Base-by-base conservation (phyloP, 2,888 invertebrate species). In the Scelioninae gen. 2 region DNA sequence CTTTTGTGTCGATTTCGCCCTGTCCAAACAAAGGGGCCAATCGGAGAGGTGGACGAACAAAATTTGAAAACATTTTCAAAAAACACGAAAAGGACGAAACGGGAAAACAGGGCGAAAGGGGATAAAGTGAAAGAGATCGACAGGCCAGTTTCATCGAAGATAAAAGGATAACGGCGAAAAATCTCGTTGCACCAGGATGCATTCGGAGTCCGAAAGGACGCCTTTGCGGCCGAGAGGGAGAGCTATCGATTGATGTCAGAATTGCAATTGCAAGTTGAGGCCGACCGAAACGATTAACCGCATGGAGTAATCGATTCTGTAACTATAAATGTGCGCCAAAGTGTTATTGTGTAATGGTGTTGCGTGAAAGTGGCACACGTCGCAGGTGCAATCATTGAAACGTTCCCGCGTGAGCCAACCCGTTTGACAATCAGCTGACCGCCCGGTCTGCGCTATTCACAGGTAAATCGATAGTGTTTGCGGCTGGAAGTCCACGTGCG, bases 281-380 rank as follows among this genome's bases (percentile, higher is more conserved):
- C 19, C 35, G n/a, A 16, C 25, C 46, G 19, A 18, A 15, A 31
- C 31, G 3, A n/a, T 61, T 13, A 18, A 13, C 31, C 15, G 58
- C 58, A 31, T 37, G 39, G 39, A 46, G 39, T 35, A 60, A 61
- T 61, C 61, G 61, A 55, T 61, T 37, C 6, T 39, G 16, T 41
- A 61, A 55, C 60, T 52, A 58, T 67, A 53, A 60, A 61, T 48
- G 69, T 69, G 69, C 52, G 39, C 55, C 19, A 35, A 55, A 55
- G 43, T 61, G 61, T 46, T 4, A 69, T 60, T 68, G 39, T 25
- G 48, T 68, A 68, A 68, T 45, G 19, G 15, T 18, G 18, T 68
- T 68, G 60, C 22, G 13, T 68, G 52, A 68, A 68, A 67, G 57
- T 57, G 46, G 55, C 55, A 55, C 22, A 53, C 11, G 28, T 25